Evolutionary conservation across 1,140 invertebrate genomes (phyloP).

Genomic region (Pseudomyrmex gracilis): DNA sequence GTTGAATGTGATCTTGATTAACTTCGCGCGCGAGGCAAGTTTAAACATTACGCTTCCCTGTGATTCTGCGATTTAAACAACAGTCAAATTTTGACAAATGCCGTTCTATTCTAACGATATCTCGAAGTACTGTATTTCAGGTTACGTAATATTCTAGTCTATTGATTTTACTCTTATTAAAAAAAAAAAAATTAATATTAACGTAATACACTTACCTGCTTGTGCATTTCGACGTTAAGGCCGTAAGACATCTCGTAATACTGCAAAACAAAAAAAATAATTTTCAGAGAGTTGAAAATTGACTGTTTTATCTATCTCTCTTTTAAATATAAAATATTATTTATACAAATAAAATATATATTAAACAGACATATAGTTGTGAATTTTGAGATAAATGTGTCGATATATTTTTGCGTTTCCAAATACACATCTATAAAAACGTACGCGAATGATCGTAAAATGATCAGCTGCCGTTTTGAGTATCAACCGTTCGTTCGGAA

Average conservation of each 20-base stretch:
- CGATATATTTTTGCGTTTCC: constrained; percentile 12
- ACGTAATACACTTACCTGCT: constrained; percentile 88
- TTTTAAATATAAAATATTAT: constrained; percentile 28
- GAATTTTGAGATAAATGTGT: not conserved
- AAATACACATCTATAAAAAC: not conserved
- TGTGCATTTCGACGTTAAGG: constrained; percentile 93
- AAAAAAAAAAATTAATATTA: too few species aligned
- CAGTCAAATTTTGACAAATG: not conserved
- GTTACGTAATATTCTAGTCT: not conserved
- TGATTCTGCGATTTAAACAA: not conserved
- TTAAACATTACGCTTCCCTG: not conserved
- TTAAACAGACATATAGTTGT: not conserved
- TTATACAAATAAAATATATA: constrained; percentile 15
- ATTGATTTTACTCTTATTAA: not conserved
- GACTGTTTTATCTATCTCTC: not conserved
- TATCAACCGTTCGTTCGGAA: constrained; percentile 12
- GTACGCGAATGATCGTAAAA: constrained; percentile 58
- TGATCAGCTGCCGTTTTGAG: constrained; percentile 45
- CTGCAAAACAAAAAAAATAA: constrained; percentile 86
- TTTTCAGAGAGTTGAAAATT: constrained; percentile 13
- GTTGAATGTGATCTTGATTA: constrained; percentile 47
- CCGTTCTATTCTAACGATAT: not conserved
- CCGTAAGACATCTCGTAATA: constrained; percentile 95
- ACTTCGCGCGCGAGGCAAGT: not conserved
- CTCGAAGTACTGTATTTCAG: not conserved